Percentiles rank a stretch among this genome's conserved stretches.
Evolutionary conservation across 2,797 vertebrate species (phyloP).

Genomic region (Antennarius maculatus): DNA sequence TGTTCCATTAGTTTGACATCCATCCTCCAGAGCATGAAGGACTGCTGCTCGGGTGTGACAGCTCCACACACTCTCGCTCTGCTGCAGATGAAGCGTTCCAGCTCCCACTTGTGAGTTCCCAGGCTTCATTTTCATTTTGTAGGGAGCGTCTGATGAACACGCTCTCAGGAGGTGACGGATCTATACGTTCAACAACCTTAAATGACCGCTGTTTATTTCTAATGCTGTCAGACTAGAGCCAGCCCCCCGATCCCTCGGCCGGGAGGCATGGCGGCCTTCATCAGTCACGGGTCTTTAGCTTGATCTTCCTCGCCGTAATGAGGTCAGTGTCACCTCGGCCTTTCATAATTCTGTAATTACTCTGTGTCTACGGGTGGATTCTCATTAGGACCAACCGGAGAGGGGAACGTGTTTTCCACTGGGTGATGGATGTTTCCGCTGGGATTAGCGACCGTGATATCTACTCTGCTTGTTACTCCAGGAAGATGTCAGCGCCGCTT

Average conservation of each 20-base stretch:
- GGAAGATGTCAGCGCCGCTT: not conserved
- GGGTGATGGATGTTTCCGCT: slow-evolving; percentile 9
- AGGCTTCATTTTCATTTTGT: slow-evolving; percentile 5
- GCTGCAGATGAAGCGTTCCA: slow-evolving; percentile 3
- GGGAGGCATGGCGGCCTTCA: slow-evolving; percentile 53
- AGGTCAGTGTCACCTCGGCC: slow-evolving; percentile 75
- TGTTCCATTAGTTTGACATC: no score
- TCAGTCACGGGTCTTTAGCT: slow-evolving; percentile 77
- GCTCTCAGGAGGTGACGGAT: slow-evolving; percentile 14
- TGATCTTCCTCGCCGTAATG: slow-evolving; percentile 70
- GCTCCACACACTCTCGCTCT: no score
- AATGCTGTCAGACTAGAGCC: slow-evolving; percentile 32
- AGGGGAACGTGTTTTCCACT: slow-evolving; percentile 10
- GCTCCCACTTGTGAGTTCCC: slow-evolving; percentile 13
- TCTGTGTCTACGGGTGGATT: slow-evolving; percentile 54
- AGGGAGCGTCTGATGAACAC: slow-evolving; percentile 8
- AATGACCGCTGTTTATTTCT: slow-evolving; percentile 40
- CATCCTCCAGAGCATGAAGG: no score
- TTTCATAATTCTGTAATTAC: slow-evolving; percentile 73
- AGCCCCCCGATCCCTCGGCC: slow-evolving; percentile 13
- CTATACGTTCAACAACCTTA: not conserved
- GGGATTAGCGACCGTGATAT: not conserved
- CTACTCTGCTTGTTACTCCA: not conserved
- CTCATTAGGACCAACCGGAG: slow-evolving; percentile 36
- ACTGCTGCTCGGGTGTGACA: no score